phyloP scores from a whole-genome alignment of 1,140 invertebrate genomes.

The Ceratoteleas bidentatus region DNA sequence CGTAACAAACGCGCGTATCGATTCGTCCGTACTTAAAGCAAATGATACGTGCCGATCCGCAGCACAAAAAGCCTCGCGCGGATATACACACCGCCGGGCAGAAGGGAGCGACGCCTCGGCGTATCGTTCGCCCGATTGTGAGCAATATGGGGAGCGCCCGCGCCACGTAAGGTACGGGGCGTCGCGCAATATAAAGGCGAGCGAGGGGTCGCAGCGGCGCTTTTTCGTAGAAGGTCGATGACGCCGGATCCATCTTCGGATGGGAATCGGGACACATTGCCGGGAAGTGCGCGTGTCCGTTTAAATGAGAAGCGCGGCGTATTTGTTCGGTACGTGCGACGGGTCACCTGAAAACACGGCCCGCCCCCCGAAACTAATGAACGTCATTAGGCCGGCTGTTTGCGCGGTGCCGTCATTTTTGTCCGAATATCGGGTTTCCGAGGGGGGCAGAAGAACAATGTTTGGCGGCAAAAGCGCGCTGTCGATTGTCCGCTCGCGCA shows the following conservation, averaged over 20 bases:
- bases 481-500: slow-evolving; percentile 26
- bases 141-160: slow-evolving; percentile 33
- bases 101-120: slow-evolving; percentile 42
- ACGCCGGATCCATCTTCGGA: slow-evolving; percentile 59
- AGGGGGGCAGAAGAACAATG: slow-evolving; percentile 21
- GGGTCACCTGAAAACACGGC: slow-evolving; percentile 57
- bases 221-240: slow-evolving; percentile 58
- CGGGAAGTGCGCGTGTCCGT: slow-evolving; percentile 50
- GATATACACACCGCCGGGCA: slow-evolving; percentile 34
- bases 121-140: slow-evolving; percentile 63
- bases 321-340: slow-evolving; percentile 56
- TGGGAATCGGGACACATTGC: slow-evolving; percentile 51
- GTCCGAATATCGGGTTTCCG: slow-evolving; percentile 48
- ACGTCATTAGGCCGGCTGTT: slow-evolving; percentile 52
- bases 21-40: slow-evolving; percentile 48
- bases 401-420: slow-evolving; percentile 44
- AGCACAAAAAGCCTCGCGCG: slow-evolving; percentile 24
- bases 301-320: slow-evolving; percentile 42
- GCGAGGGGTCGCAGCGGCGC: slow-evolving; percentile 4
- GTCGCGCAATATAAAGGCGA: slow-evolving; percentile 55
- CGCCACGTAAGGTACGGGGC: slow-evolving; percentile 45
- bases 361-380: slow-evolving; percentile 43
- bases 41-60: slow-evolving; percentile 45
- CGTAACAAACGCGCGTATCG: slow-evolving; percentile 47
- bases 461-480: slow-evolving; percentile 28